Conservation (phyloP, 2,113 vertebrate genomes). For the Anseranas semipalmata region DNA sequence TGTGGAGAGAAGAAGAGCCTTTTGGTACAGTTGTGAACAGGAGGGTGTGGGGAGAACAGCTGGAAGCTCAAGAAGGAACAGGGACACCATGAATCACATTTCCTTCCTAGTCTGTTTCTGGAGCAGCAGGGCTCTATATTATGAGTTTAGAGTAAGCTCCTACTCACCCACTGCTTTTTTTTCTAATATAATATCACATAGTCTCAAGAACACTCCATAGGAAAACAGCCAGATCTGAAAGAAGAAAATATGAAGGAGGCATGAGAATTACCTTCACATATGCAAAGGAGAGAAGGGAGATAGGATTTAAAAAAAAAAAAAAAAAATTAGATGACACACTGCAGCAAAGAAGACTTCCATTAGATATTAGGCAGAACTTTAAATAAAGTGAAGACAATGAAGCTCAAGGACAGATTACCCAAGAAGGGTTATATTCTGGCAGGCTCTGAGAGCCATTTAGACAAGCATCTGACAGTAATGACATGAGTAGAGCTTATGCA, state of each 20-base stretch:
- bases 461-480: constrained; percentile 20
- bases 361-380: neutral
- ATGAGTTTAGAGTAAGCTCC: neutral
- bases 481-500: neutral
- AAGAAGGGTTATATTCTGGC: neutral
- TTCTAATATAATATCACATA: neutral
- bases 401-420: neutral
- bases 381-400: neutral
- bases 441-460: constrained; percentile 1
- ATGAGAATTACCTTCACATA: constrained; percentile 17
- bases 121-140: neutral
- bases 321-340: neutral
- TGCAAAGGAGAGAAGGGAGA: neutral
- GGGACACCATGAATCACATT: neutral
- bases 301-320: neutral
- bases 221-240: neutral
- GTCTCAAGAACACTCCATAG: neutral
- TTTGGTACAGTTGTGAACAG: neutral
- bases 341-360: neutral
- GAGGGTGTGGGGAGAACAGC: neutral
- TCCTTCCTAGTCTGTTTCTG: constrained; percentile 27
- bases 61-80: constrained; percentile 26
- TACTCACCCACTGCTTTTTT: neutral
- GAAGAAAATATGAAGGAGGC: neutral
- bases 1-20: neutral